These are phyloP conservation scores for Merops nubicus DNA, from an alignment of 2,113 vertebrate genomes.

Conservation along the genomic window DNA sequence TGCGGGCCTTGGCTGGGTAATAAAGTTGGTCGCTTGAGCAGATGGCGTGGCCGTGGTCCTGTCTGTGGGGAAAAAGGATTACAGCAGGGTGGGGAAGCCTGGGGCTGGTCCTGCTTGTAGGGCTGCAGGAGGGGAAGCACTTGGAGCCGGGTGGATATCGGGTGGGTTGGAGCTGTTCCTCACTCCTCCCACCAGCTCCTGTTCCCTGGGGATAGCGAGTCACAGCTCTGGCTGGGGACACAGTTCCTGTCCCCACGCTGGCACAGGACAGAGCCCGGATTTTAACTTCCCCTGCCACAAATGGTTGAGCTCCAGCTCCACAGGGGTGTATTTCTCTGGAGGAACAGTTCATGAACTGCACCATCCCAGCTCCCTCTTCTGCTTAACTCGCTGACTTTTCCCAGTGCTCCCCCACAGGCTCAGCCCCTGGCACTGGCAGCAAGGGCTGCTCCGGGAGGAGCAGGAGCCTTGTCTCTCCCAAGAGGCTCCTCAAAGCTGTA, in stretches of 20 bases:
- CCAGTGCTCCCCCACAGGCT: neutral
- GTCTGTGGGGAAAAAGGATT: neutral
- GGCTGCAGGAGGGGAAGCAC: neutral
- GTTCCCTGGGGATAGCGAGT: rapidly evolving
- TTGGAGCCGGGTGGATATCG: rapidly evolving
- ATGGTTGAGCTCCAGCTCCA: neutral
- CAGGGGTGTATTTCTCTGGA: neutral
- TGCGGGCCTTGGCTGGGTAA: neutral
- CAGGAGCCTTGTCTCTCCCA: neutral
- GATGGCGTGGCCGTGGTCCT: neutral
- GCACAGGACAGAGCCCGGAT: neutral
- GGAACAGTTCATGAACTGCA: neutral
- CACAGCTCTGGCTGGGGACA: neutral
- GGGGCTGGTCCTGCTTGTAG: rapidly evolving
- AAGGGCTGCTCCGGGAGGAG: neutral
- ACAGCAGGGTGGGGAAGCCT: rapidly evolving
- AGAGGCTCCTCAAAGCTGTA: neutral
- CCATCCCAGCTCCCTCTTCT: neutral
- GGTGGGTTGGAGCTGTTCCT: neutral
- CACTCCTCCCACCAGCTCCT: rapidly evolving
- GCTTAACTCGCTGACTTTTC: neutral
- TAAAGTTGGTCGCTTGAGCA: neutral
- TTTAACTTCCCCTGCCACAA: neutral
- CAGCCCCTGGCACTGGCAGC: neutral
- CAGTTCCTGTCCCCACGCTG: rapidly evolving